Evolutionary conservation across 2,888 invertebrate genomes (phyloP).

Genomic region (Tetragnatha montana): DNA sequence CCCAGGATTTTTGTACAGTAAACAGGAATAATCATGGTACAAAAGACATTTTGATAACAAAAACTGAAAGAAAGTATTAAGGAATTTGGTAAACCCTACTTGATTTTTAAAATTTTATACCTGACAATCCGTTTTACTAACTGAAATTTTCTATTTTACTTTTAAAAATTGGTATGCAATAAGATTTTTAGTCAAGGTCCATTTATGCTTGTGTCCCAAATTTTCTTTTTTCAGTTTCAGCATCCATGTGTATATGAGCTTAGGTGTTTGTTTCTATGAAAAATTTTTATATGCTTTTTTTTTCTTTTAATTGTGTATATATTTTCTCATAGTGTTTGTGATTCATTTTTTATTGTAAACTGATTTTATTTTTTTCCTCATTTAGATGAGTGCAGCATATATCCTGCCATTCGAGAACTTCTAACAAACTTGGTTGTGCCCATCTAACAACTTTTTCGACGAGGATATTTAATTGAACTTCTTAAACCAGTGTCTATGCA

Average conservation of each 20-base stretch:
- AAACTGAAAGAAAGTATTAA: too few relatives aligned
- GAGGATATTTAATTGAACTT: background rate
- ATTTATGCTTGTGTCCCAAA: background rate
- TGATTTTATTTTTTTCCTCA: slow-evolving; percentile 27
- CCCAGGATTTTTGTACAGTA: too few relatives aligned
- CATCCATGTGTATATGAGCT: background rate
- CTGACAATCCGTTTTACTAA: too few relatives aligned
- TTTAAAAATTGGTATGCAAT: too few relatives aligned
- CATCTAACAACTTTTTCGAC: slow-evolving; percentile 34
- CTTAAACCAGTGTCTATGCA: background rate
- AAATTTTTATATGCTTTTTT: background rate
- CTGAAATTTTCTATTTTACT: too few relatives aligned
- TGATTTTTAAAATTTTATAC: too few relatives aligned
- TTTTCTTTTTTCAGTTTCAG: background rate
- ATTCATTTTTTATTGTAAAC: background rate
- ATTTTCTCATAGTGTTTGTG: background rate
- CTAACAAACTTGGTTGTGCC: slow-evolving; percentile 86
- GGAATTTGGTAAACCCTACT: too few relatives aligned
- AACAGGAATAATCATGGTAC: too few relatives aligned
- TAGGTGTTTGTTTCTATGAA: background rate
- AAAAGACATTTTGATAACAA: too few relatives aligned
- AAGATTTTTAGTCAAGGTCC: too few relatives aligned
- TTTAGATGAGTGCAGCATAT: slow-evolving; percentile 87
- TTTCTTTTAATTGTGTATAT: background rate
- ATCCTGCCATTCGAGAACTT: slow-evolving; percentile 92